Conservation (phyloP, 2,113 vertebrate species). For the Elephantulus edwardii region DNA sequence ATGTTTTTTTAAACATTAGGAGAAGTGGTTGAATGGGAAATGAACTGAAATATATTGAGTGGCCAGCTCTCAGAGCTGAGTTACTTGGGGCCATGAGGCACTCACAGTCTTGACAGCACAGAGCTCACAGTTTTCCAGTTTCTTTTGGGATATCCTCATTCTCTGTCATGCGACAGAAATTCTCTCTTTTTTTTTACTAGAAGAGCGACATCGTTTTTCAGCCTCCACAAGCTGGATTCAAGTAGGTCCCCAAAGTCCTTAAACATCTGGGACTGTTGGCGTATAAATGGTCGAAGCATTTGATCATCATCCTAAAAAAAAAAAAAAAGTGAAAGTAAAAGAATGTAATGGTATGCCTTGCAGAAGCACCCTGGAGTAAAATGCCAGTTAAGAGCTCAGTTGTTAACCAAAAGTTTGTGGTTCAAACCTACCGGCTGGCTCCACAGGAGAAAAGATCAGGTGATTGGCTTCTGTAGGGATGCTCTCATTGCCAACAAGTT, state of each 20-base stretch:
- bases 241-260: constrained; percentile 89
- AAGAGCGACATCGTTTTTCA: constrained; percentile 91
- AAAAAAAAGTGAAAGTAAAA: background rate
- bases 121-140: background rate
- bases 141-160: background rate
- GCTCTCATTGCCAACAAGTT: no score
- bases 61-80: background rate
- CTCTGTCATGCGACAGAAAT: constrained; percentile 52
- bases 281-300: constrained; percentile 85
- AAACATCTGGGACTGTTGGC: constrained; percentile 86
- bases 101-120: background rate
- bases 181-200: constrained; percentile 92
- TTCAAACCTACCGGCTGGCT: background rate
- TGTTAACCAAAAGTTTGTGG: background rate
- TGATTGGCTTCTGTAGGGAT: background rate
- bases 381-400: background rate
- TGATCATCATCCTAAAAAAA: constrained; percentile 87
- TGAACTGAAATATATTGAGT: no score
- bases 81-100: background rate
- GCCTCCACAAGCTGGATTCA: constrained; percentile 86
- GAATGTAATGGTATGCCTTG: background rate
- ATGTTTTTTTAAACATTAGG: background rate
- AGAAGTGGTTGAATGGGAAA: background rate
- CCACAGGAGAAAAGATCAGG: background rate
- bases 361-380: background rate